Evolutionary conservation across 2,888 invertebrate species (phyloP), one percentile per base, ranked within the genome.

Genomic region (Mayetiola destructor): DNA sequence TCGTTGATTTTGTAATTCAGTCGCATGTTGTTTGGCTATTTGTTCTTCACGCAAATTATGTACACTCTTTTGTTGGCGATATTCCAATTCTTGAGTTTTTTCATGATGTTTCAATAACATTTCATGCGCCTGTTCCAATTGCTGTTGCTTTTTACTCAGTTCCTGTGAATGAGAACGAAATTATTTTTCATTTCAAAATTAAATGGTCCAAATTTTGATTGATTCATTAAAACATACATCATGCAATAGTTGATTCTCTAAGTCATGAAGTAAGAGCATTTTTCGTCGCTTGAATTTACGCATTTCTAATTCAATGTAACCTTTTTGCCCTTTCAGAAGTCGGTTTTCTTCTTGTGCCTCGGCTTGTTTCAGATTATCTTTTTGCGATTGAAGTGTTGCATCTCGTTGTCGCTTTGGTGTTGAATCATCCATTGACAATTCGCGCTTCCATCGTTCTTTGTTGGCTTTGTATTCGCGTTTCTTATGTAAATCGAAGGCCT

Each of bases 31-130:
- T 67, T 91, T 84, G 63, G 81, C 81, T 61, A 84, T 74, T 74
- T 90, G 90, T 64, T 89, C 88, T 68, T 85, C 92, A 69, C 92
- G 80, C 60, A 94, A 77, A 64, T 87, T 84, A 71, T 97, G 97
- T 61, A 96, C 90, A 61, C 91, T 90, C 67, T 90, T 86, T 73
- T 96, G 90, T 69, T 99, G 97, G 64, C 89, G 80, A 72, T 93
- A 91, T 72, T 99, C 97, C 63, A 96, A 75, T 68, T 96, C 94
- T 71, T 93, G 90, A 54, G 96, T 95, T 71, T 91, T 89, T 69
- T 96, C 95, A 74, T 99, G 97, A 73, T 99, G 97, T 63, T 93
- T 81, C 62, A 95, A 73, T 62, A 97, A 76, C 88, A 96, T 92
- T 55, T 81, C 78, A 73, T 99, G 97, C 56, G 94, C 93, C 70